Conservation (phyloP, 1,140 invertebrate species). For the Leptopilina clavipes region DNA sequence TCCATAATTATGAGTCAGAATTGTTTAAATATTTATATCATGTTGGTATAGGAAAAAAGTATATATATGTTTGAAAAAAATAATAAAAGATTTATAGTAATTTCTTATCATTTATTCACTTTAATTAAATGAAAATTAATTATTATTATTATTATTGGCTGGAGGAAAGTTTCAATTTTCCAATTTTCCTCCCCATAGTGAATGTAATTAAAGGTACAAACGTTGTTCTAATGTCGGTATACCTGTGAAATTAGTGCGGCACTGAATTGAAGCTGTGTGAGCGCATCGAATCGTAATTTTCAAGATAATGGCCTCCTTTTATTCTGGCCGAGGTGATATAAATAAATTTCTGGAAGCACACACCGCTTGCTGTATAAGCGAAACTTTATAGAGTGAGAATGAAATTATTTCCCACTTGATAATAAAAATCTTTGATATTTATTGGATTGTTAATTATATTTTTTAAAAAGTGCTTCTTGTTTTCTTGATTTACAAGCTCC, state of each 20-base stretch:
- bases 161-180: not conserved
- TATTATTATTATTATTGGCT: not conserved
- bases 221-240: not conserved
- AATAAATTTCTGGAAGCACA: conserved; percentile 12
- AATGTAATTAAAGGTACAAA: not conserved
- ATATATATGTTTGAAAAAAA: no score
- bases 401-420: conserved; percentile 13
- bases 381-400: conserved; percentile 16
- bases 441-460: not conserved
- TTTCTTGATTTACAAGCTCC: not conserved
- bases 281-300: conserved; percentile 12
- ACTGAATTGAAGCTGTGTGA: conserved; percentile 2
- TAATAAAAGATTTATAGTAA: no score
- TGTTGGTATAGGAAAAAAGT: not conserved
- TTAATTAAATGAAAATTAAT: not conserved
- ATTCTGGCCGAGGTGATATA: conserved; percentile 15
- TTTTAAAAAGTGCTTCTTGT: not conserved
- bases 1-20: not conserved
- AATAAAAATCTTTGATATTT: not conserved
- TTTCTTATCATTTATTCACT: not conserved
- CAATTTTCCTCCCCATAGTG: not conserved
- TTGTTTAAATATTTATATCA: not conserved
- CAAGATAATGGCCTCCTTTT: conserved; percentile 11
- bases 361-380: not conserved
- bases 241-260: not conserved